Percentiles rank a stretch among this genome's conserved stretches.
Conservation (phyloP, 2,113 vertebrate genomes). For the Elephantulus edwardii region DNA sequence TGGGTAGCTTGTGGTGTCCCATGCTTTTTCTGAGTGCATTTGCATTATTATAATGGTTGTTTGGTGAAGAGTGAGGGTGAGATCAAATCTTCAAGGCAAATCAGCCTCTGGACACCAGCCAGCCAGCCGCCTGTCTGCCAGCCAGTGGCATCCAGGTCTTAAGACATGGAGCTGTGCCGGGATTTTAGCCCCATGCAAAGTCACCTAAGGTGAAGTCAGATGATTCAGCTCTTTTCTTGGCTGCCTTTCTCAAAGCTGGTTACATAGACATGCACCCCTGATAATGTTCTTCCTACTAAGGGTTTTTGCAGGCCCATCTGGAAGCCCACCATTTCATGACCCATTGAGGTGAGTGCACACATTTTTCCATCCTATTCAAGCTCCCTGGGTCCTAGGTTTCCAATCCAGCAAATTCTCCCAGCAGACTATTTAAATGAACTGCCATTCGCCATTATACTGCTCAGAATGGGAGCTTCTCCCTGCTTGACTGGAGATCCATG, state of each 20-base stretch:
- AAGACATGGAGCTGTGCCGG: background rate
- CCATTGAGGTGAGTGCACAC: background rate
- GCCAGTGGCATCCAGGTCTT: background rate
- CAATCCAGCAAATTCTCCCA: background rate
- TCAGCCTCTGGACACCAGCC: background rate
- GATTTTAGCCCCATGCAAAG: slow-evolving; percentile 30
- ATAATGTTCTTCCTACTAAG: slow-evolving; percentile 12
- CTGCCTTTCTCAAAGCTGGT: slow-evolving; percentile 10
- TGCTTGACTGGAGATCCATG: slow-evolving; percentile 17
- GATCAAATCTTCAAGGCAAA: background rate
- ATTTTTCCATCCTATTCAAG: background rate
- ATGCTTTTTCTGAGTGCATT: background rate
- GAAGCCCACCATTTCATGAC: background rate
- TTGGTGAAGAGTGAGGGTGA: background rate
- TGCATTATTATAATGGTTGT: slow-evolving; percentile 10
- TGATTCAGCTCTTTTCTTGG: slow-evolving; percentile 41
- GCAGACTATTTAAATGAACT: slow-evolving; percentile 56
- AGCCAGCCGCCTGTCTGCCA: background rate
- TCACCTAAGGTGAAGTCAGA: slow-evolving; percentile 47
- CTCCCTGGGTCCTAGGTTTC: background rate
- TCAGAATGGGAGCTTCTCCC: slow-evolving; percentile 43
- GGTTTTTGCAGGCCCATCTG: background rate
- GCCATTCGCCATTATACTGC: slow-evolving; percentile 1
- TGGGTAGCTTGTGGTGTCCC: background rate
- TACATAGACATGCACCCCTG: slow-evolving; percentile 14